Percentiles rank a stretch among this genome's conserved stretches.
These are phyloP conservation scores for Merluccius polli DNA, from an alignment of 2,797 vertebrate species.

Conservation along the genomic window DNA sequence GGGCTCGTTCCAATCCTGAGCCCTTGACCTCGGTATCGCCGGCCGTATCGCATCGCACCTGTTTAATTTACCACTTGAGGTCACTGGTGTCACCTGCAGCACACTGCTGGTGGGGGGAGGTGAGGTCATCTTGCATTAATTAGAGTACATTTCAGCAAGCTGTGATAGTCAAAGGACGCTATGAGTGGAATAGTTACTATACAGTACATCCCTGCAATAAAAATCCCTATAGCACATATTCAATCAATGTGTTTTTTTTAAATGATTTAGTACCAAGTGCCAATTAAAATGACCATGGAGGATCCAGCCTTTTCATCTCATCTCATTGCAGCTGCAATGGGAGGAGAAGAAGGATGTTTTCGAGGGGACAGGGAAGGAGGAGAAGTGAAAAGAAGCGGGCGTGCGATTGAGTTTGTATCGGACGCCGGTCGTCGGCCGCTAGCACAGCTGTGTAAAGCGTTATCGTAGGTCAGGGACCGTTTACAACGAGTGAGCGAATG, in stretches of 20 bases:
- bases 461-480: conserved; percentile 27
- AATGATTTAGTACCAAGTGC: no score
- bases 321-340: neutral
- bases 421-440: conserved; percentile 5
- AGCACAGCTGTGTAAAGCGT: conserved; percentile 16
- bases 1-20: neutral
- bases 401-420: neutral
- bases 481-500: conserved; percentile 19
- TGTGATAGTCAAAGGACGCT: no score
- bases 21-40: neutral
- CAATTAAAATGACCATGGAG: neutral
- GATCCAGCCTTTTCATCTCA: neutral
- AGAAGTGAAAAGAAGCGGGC: no score
- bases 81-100: neutral
- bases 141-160: neutral
- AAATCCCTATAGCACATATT: neutral
- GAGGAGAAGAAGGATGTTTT: neutral
- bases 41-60: neutral
- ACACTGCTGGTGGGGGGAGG: neutral
- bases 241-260: neutral
- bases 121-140: neutral
- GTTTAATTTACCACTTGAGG: neutral
- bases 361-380: neutral
- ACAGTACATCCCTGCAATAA: neutral
- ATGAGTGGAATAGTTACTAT: neutral